phyloP scores from a whole-genome alignment of 2,888 invertebrate genomes.

The Leptopterna dolabrata region DNA sequence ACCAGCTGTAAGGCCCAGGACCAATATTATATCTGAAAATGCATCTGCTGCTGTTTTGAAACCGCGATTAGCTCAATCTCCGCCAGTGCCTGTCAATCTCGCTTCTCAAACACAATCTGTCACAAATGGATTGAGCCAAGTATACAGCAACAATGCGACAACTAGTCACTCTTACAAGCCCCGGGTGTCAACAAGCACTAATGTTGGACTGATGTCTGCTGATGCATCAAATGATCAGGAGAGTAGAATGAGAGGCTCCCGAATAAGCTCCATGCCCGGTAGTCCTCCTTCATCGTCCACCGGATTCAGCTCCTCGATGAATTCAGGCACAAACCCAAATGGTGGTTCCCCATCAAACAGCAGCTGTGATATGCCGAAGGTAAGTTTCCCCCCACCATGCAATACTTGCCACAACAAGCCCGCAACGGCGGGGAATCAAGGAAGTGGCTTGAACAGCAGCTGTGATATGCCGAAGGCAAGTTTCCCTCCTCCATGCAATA shows the following conservation, averaged over 20 bases:
- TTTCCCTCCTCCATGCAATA: not conserved
- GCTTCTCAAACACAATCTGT: not conserved
- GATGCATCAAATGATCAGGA: not conserved
- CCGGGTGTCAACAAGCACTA: not conserved
- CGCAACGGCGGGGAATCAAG: no score
- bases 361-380: not conserved
- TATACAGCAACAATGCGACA: not conserved
- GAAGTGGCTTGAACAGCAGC: not conserved
- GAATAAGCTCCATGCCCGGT: not conserved
- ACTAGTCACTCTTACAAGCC: not conserved
- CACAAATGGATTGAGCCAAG: not conserved
- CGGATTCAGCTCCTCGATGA: not conserved
- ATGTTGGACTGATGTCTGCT: not conserved
- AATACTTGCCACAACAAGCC: not conserved
- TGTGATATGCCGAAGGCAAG: not conserved
- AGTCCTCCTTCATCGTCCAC: no score
- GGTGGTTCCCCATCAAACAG: not conserved
- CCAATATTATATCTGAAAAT: not conserved
- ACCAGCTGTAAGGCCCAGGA: not conserved
- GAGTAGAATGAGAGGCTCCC: not conserved
- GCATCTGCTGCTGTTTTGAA: not conserved
- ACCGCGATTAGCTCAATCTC: not conserved
- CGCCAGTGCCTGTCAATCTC: not conserved
- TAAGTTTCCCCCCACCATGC: not conserved
- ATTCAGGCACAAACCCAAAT: no score